Evolutionary conservation across 2,888 invertebrate species (phyloP), one percentile per base, ranked within the genome.

Genomic region (Oxytorus armatus): DNA sequence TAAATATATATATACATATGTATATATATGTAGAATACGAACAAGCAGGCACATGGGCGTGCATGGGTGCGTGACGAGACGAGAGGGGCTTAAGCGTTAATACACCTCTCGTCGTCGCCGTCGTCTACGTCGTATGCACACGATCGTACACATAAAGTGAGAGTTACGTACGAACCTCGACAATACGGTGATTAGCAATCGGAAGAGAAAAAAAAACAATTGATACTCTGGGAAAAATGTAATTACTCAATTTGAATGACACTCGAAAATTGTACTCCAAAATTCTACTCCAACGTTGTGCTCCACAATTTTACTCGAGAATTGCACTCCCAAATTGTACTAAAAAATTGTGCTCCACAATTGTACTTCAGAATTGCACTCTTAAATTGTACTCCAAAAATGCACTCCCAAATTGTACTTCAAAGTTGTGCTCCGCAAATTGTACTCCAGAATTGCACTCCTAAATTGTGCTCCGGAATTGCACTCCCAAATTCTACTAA

Each of bases 1-100:
- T n/a, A 49, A n/a, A 53, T 53, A 23, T 21, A 57, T 18, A 57
- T 23, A 39, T 16, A 36, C 51, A 18, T 69, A 55, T 29, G 44
- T 25, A 23, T 47, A 47, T 70, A 36, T 23, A 23, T 21, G 5
- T 23, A 49, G 33, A 59, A 18, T 69, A 47, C 11, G 25, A 36
- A 42, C 66, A 70, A 61, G 55, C 51, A 69, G 66, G 72, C 82
- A 77, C 81, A 82, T 79, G 76, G 79, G 84, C 86, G 88, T 88
- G 85, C 89, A 88, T 83, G 88, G 85, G 86, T 89, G 88, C 89
- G 88, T 89, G 89, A 89, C 89, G 89, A 86, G 86, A 72, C 79
- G 79, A 51, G 65, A 65, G 33, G 39, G 65, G 14, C 47, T 57
- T 70, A 33, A 57, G 36, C 69, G 57, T 65, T 61, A 49, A 61